phyloP scores from a whole-genome alignment of 2,797 vertebrate genomes.

The Squalus acanthias region DNA sequence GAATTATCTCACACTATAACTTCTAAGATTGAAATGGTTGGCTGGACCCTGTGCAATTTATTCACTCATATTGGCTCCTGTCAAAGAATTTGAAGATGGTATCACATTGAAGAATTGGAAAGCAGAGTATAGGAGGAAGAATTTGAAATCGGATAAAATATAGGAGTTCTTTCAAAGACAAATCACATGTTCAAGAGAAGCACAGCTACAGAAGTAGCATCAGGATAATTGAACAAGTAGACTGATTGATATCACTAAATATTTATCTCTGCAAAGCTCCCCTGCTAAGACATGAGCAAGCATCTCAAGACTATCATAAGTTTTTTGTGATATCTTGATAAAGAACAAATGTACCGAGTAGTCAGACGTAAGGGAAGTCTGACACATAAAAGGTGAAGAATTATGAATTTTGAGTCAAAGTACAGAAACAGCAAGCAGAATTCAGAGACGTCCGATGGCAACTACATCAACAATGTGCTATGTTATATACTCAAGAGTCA shows the following conservation, averaged over 20 bases:
- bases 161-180: background rate
- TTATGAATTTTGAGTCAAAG: background rate
- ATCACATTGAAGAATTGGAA: background rate
- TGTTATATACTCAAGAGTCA: background rate
- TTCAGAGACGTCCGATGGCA: background rate
- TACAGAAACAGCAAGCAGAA: background rate
- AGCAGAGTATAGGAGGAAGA: background rate
- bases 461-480: background rate
- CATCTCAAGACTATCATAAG: background rate
- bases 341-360: background rate
- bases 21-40: background rate
- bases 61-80: background rate
- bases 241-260: background rate
- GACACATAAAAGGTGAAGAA: background rate
- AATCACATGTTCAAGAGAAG: background rate
- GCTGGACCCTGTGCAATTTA: background rate
- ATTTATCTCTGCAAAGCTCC: background rate
- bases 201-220: background rate
- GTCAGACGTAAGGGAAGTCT: background rate
- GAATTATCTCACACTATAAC: background rate
- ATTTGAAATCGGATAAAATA: background rate
- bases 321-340: background rate
- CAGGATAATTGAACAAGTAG: background rate
- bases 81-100: constrained; percentile 1
- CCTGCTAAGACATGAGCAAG: background rate